Evolutionary conservation across 2,888 invertebrate genomes (phyloP).

Genomic region (Erebia epiphron): DNA sequence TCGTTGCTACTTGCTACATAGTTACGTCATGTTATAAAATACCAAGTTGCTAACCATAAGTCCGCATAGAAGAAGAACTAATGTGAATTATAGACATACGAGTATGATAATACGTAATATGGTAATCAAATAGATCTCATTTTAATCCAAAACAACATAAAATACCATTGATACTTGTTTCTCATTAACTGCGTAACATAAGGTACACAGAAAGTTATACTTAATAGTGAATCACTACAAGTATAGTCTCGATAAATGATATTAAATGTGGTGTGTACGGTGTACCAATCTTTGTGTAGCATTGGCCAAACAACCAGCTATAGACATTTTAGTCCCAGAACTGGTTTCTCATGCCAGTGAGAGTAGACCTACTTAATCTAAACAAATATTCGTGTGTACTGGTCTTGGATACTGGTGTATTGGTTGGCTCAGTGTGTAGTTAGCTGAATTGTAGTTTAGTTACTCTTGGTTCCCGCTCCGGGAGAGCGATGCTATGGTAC

Average conservation of each 20-base stretch:
- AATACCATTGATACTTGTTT: neutral
- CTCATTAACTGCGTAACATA: neutral
- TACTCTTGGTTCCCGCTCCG: slow-evolving; percentile 60
- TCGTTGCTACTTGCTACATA: neutral
- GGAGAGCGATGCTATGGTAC: slow-evolving; percentile 70
- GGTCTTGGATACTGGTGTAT: slow-evolving; percentile 23
- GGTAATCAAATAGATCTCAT: neutral
- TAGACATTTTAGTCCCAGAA: slow-evolving; percentile 28
- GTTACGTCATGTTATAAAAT: slow-evolving; percentile 14
- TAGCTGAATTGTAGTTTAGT: slow-evolving; percentile 29
- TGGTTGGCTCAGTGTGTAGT: neutral
- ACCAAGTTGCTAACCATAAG: neutral
- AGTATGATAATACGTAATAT: neutral
- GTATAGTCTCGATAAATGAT: slow-evolving; percentile 28
- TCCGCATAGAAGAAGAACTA: neutral
- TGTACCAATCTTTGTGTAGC: slow-evolving; percentile 1
- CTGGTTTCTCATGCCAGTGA: slow-evolving; percentile 32
- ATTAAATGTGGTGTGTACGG: slow-evolving; percentile 22
- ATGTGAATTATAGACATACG: neutral
- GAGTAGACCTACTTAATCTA: slow-evolving; percentile 39
- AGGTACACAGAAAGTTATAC: slow-evolving; percentile 8
- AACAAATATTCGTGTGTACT: slow-evolving; percentile 36
- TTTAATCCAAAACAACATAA: too few relatives aligned
- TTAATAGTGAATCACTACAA: neutral
- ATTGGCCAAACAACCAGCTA: slow-evolving; percentile 34